Evolutionary conservation across 2,113 vertebrate genomes (phyloP), one percentile per base, ranked within the genome.

Genomic region (Pelecanoides urinatrix): DNA sequence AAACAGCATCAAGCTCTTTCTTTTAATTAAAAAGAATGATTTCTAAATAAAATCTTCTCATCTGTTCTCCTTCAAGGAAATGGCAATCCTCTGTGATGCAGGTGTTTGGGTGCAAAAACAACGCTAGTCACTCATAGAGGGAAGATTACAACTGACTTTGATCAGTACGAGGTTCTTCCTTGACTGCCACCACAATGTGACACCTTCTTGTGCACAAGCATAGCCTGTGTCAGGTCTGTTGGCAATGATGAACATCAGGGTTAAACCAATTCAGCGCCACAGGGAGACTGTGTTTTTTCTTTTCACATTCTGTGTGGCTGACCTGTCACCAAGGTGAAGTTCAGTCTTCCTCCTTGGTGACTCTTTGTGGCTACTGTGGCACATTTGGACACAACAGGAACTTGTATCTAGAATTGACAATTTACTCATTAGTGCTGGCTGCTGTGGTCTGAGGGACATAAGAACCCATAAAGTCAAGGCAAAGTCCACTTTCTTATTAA

Each of bases 111-210:
- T 72, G 49, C 40, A 45, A 58, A 74, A 80, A 76, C 2, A 4
- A 62, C 0, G 6, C 42, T 67, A 25, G 17, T 75, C 70, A 22
- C 40, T 88, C 61, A 47, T 18, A 18, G 58, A 70, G 52, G 77
- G 73, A 12, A 70, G 81, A 92, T 55, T 63, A 49, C 62, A 34
- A 13, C 49, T 73, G 94, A 22, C 87, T 96, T 81, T 19, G 66
- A 63, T 40, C 9, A 5, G 70, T 5, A n/a, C 1, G 36, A 76
- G 77, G 29, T 7, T 88, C 42, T 88, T 70, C 74, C 12, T 59
- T 49, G 66, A 58, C 78, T 94, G 74, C 90, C 87, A 92, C 76
- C 62, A 16, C 7, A 10, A 80, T 66, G 66, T 88, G 94, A 86
- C 62, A 52, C 93, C 59, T 95, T n/a, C 61, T 25, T 4, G 40